These are phyloP conservation scores for Synergus itoensis DNA, from an alignment of 2,888 invertebrate genomes.

Conservation along the genomic window DNA sequence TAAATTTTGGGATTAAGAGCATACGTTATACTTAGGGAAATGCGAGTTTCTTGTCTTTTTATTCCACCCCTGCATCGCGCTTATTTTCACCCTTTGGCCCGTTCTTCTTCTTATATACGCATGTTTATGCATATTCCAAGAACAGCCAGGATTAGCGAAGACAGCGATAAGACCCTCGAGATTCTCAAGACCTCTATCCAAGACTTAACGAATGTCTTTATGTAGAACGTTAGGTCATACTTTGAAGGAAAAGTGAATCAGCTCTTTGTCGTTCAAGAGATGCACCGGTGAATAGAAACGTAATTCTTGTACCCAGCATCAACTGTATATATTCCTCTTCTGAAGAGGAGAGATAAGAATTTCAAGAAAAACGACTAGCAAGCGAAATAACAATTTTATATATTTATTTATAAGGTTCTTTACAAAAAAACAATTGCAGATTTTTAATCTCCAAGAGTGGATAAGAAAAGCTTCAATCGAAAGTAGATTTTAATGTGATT, in stretches of 20 bases:
- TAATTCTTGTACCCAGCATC: too few relatives aligned
- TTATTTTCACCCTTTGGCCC: constrained; percentile 24
- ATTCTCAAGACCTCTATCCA: constrained; percentile 31
- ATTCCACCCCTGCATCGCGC: constrained; percentile 44
- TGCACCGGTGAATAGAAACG: background rate
- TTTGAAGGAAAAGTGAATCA: constrained; percentile 21
- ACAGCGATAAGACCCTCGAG: constrained; percentile 20
- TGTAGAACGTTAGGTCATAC: background rate
- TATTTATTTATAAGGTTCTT: too few relatives aligned
- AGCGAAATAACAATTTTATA: too few relatives aligned
- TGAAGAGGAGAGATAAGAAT: too few relatives aligned
- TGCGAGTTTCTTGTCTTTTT: constrained; percentile 65
- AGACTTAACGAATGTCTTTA: constrained; percentile 22
- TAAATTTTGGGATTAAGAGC: constrained; percentile 74
- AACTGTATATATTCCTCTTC: too few relatives aligned
- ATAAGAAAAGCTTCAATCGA: background rate
- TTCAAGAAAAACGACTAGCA: too few relatives aligned
- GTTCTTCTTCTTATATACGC: constrained; percentile 47
- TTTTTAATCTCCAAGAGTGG: too few relatives aligned
- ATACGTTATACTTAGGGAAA: constrained; percentile 75
- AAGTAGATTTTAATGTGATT: constrained; percentile 18
- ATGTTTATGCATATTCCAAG: constrained; percentile 17
- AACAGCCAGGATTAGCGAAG: constrained; percentile 19
- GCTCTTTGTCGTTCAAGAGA: background rate
- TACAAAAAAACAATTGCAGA: too few relatives aligned